Percentiles rank a stretch among this genome's conserved stretches.
Evolutionary conservation across 2,888 invertebrate genomes (phyloP).

Genomic region (Pseudanteris insignis): DNA sequence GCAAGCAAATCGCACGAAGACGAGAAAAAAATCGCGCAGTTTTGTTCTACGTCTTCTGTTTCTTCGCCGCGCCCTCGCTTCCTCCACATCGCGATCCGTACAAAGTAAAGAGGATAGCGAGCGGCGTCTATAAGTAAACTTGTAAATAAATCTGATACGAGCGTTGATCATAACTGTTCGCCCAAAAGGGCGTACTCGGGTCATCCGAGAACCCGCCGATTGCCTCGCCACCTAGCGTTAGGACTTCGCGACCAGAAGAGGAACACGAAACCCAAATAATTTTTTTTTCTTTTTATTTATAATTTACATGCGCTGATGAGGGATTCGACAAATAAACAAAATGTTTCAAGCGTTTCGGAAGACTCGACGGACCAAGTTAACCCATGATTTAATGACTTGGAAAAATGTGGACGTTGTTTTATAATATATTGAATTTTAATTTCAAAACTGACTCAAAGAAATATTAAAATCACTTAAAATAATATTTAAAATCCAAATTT

Average conservation of each 20-base stretch:
- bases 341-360: not conserved
- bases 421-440: no score
- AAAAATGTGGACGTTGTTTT: no score
- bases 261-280: conserved; percentile 16
- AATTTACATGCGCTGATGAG: conserved; percentile 3
- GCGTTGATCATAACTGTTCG: conserved; percentile 34
- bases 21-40: conserved; percentile 32
- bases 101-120: conserved; percentile 23
- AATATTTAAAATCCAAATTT: no score
- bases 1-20: conserved; percentile 62
- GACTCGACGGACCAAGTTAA: conserved; percentile 1
- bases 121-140: conserved; percentile 9
- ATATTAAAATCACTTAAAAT: no score
- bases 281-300: no score
- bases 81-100: conserved; percentile 10
- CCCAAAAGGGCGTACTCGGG: conserved; percentile 58
- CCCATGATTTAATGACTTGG: no score
- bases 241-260: not conserved
- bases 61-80: conserved; percentile 30
- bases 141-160: conserved; percentile 10
- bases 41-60: conserved; percentile 31
- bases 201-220: conserved; percentile 50
- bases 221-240: conserved; percentile 12
- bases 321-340: conserved; percentile 3
- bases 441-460: no score